Conservation (phyloP, 2,113 vertebrate species). For the Aramus guarauna region DNA sequence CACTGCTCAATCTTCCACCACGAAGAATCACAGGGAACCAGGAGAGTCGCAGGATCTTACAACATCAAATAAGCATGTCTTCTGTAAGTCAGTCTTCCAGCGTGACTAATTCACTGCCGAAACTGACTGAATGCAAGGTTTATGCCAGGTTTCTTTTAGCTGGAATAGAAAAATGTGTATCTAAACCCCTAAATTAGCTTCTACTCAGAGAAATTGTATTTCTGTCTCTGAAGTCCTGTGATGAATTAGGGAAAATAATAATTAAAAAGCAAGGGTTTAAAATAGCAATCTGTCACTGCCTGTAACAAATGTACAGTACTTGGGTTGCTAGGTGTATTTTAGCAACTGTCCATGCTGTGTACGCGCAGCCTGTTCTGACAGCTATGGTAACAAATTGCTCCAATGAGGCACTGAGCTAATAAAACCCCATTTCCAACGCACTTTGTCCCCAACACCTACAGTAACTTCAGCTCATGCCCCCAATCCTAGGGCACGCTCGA, state of each 20-base stretch:
- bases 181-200: background rate
- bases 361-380: background rate
- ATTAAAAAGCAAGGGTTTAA: background rate
- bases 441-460: background rate
- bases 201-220: background rate
- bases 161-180: background rate
- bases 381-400: background rate
- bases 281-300: background rate
- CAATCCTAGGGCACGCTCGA: background rate
- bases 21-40: background rate
- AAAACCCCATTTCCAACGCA: background rate
- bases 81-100: background rate
- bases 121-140: background rate
- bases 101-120: background rate
- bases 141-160: background rate
- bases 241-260: background rate
- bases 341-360: background rate
- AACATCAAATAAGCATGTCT: background rate
- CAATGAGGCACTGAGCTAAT: background rate
- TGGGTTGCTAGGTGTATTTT: background rate
- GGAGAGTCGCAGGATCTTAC: background rate
- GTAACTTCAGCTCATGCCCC: background rate
- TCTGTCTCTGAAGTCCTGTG: background rate
- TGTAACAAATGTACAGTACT: background rate
- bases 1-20: background rate